Percentiles rank a stretch among this genome's conserved stretches.
These are phyloP conservation scores for Eucidaris tribuloides DNA, from an alignment of 35 echinoderm and acorn worm genomes.

Conservation along the genomic window DNA sequence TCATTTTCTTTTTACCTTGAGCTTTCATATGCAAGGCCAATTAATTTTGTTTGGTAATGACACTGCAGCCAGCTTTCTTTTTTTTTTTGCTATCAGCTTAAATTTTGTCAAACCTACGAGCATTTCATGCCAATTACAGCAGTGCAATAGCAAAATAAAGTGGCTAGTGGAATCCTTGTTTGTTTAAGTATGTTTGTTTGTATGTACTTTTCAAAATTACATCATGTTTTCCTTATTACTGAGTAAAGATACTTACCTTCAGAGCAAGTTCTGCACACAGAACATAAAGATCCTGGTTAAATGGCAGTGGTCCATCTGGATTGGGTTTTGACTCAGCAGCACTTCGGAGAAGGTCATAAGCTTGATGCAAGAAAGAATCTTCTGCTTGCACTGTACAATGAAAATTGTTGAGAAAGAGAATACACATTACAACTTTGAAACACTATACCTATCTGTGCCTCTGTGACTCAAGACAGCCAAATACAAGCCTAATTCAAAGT, in stretches of 20 bases:
- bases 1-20: no score
- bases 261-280: conserved; percentile 93
- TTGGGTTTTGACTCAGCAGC: conserved; percentile 65
- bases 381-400: conserved; percentile 27
- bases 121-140: no score
- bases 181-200: no score
- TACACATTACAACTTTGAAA: not conserved
- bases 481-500: not conserved
- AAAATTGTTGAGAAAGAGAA: not conserved
- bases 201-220: no score
- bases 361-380: conserved; percentile 83
- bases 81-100: no score
- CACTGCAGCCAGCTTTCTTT: no score
- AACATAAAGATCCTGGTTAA: conserved; percentile 93
- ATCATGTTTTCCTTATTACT: conserved; percentile 33
- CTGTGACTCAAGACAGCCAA: not conserved
- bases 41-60: no score
- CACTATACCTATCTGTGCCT: not conserved
- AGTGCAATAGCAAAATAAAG: no score
- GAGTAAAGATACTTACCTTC: conserved; percentile 46
- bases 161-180: no score
- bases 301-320: conserved; percentile 74
- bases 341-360: conserved; percentile 65
- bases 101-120: no score
- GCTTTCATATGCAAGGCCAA: no score